A percentile compares a stretch with the other conserved stretches of the same genome.
phyloP scores from a whole-genome alignment of 2,113 vertebrate species.

The Odontophorus gujanensis region DNA sequence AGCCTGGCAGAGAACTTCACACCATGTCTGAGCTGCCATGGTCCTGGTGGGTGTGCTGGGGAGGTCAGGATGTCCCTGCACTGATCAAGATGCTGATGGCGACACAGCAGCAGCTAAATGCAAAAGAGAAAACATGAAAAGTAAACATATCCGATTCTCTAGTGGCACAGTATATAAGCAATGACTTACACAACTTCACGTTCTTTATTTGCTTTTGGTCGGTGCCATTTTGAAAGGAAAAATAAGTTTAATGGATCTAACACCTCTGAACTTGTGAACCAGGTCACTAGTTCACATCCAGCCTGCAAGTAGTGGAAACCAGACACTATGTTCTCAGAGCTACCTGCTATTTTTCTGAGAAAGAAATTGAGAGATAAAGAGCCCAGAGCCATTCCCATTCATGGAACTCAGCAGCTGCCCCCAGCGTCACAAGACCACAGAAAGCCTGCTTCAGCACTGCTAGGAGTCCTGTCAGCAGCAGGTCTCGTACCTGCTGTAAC shows the following conservation, averaged over 20 bases:
- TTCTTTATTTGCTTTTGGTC: background rate
- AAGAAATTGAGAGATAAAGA: background rate
- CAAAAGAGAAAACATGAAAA: background rate
- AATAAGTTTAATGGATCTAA: background rate
- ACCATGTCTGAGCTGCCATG: background rate
- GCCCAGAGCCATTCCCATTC: background rate
- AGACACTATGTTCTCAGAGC: background rate
- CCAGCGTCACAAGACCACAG: background rate
- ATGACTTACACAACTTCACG: background rate
- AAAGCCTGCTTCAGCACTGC: background rate
- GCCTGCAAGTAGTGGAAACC: background rate
- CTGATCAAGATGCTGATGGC: background rate
- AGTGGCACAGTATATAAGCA: background rate
- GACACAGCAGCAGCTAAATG: background rate
- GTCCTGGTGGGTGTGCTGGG: accelerated
- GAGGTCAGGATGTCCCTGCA: background rate
- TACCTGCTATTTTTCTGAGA: background rate
- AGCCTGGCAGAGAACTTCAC: background rate
- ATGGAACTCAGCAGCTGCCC: background rate
- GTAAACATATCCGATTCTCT: background rate
- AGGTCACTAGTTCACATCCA: background rate
- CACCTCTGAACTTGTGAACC: background rate
- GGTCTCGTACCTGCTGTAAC: background rate
- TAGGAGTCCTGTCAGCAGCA: background rate
- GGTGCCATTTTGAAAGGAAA: background rate